These are phyloP conservation scores for Lucilia sericata DNA, from an alignment of 1,140 invertebrate species.

Conservation along the genomic window DNA sequence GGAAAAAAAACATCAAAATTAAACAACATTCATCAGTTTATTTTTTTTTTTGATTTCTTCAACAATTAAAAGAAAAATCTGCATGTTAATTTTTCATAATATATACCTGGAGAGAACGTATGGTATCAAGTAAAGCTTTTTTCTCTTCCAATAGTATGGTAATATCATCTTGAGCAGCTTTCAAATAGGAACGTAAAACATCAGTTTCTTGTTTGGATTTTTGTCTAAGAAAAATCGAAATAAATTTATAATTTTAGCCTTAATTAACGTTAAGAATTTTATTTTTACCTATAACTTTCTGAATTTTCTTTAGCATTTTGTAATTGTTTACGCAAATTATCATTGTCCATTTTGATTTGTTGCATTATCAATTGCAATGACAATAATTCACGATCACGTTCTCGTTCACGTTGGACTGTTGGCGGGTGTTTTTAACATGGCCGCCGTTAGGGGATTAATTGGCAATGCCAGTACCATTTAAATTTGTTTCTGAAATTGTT, in stretches of 20 bases:
- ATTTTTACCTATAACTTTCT: conserved; percentile 72
- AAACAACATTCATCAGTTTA: background rate
- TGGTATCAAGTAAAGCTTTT: conserved; percentile 76
- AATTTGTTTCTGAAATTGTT: conserved; percentile 54
- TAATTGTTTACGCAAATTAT: conserved; percentile 74
- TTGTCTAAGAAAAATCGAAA: conserved; percentile 55
- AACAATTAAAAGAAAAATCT: too few species aligned
- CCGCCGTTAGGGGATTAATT: conserved; percentile 46
- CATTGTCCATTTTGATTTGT: conserved; percentile 74
- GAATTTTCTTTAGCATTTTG: conserved; percentile 73
- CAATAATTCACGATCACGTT: conserved; percentile 69
- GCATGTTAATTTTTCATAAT: background rate
- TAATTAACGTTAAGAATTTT: background rate
- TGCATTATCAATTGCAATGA: conserved; percentile 69
- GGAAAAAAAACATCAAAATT: conserved; percentile 31
- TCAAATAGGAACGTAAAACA: conserved; percentile 72
- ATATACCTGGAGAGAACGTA: conserved; percentile 74
- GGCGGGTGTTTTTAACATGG: conserved; percentile 35
- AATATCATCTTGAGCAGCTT: conserved; percentile 80
- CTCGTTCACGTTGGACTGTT: conserved; percentile 56
- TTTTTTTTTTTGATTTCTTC: too few species aligned
- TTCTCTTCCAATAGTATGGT: conserved; percentile 79
- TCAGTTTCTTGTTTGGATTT: conserved; percentile 76
- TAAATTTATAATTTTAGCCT: background rate
- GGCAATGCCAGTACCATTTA: conserved; percentile 46